Percentiles rank a stretch among this genome's conserved stretches.
Evolutionary conservation across 2,113 vertebrate genomes (phyloP).

Genomic region (Nibea coibor): DNA sequence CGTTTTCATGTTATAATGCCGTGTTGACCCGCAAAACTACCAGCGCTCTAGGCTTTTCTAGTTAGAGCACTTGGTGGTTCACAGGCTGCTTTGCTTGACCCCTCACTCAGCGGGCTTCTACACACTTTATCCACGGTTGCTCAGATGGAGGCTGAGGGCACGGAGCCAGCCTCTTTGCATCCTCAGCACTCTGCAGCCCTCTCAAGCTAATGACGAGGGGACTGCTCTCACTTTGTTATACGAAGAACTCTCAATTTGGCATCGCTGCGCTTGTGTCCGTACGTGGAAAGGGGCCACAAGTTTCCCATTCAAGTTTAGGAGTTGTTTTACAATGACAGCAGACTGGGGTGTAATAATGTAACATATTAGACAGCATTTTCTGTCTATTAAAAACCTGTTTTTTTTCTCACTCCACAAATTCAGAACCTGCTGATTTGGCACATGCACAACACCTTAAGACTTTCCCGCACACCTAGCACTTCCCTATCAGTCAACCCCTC

Average conservation of each 20-base stretch:
- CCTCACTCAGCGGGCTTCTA: conserved; percentile 44
- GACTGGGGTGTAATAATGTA: not conserved
- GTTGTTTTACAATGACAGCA: conserved; percentile 12
- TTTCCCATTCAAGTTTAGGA: conserved; percentile 22
- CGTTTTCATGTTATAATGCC: conserved; percentile 7
- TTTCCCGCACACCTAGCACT: not conserved
- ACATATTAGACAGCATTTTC: not conserved
- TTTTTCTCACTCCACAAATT: not conserved
- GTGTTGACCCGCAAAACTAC: conserved; percentile 36
- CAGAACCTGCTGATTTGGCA: not conserved
- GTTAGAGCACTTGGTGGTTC: conserved; percentile 31
- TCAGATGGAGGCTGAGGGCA: conserved; percentile 51
- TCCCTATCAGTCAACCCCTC: not conserved
- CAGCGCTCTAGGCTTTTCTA: conserved; percentile 25
- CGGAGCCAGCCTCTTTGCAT: conserved; percentile 50
- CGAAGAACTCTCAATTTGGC: conserved; percentile 27
- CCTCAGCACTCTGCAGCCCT: conserved; percentile 59
- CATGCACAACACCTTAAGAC: not conserved
- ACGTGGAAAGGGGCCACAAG: conserved; percentile 11
- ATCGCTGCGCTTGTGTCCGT: conserved; percentile 4
- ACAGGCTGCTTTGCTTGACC: conserved; percentile 41
- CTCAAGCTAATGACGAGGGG: conserved; percentile 60
- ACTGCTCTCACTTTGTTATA: conserved; percentile 57
- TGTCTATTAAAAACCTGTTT: not conserved
- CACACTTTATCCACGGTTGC: conserved; percentile 30